phyloP scores from a whole-genome alignment of 2,113 vertebrate genomes.

The Connochaetes taurinus region DNA sequence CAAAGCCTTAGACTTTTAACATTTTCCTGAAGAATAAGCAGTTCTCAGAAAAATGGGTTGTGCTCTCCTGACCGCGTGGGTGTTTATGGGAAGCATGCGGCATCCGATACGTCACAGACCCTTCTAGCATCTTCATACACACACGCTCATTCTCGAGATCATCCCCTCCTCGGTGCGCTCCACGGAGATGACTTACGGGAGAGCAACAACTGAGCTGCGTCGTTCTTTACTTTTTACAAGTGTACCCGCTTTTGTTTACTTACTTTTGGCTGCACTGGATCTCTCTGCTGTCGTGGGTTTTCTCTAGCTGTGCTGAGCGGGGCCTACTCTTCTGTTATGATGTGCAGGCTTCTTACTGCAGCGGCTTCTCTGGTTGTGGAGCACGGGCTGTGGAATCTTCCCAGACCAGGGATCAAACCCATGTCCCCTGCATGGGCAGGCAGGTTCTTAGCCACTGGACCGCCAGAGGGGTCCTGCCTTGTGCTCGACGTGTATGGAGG shows the following conservation, averaged over 20 bases:
- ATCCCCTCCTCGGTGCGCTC: rapidly evolving
- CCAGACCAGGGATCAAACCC: background rate
- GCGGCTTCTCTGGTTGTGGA: background rate
- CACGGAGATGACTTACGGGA: background rate
- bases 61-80: rapidly evolving
- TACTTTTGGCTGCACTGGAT: background rate
- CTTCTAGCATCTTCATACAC: rapidly evolving
- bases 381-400: background rate
- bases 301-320: background rate
- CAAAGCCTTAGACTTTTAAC: background rate
- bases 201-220: rapidly evolving
- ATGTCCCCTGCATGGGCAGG: background rate
- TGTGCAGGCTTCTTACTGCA: background rate
- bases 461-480: background rate
- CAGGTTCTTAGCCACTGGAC: background rate
- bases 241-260: background rate
- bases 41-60: background rate
- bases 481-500: rapidly evolving
- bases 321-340: rapidly evolving
- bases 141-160: rapidly evolving
- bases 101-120: rapidly evolving
- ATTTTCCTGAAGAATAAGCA: background rate
- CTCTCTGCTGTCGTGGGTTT: background rate
- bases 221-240: background rate
- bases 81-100: rapidly evolving